These are phyloP conservation scores for Knipowitschia caucasica DNA, from an alignment of 2,797 vertebrate genomes.

Conservation along the genomic window DNA sequence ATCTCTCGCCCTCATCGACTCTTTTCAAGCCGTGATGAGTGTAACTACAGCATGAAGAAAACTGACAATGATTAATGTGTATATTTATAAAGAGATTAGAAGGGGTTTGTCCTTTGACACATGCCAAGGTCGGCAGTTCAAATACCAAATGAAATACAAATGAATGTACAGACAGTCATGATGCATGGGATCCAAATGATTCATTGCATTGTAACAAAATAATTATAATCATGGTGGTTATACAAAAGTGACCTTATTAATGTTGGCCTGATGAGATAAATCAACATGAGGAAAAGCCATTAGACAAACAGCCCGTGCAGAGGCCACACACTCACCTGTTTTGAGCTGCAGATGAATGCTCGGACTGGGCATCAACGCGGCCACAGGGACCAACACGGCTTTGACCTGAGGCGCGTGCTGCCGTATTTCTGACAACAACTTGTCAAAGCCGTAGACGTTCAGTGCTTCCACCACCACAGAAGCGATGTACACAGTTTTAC, in stretches of 20 bases:
- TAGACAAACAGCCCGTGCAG: not conserved
- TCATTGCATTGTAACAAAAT: no score
- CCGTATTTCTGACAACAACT: conserved; percentile 84
- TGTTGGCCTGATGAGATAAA: no score
- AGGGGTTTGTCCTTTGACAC: no score
- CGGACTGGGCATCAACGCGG: conserved; percentile 79
- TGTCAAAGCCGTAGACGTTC: conserved; percentile 82
- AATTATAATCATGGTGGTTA: no score
- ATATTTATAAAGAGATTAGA: not conserved
- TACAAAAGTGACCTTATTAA: no score
- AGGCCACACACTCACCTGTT: conserved; percentile 78
- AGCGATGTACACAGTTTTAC: conserved; percentile 81
- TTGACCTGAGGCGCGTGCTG: conserved; percentile 81
- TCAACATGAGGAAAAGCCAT: no score
- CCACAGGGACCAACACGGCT: conserved; percentile 83
- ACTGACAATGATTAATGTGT: not conserved
- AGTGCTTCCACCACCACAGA: conserved; percentile 81
- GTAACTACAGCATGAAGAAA: not conserved
- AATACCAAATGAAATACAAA: no score
- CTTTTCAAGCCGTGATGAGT: conserved; percentile 3
- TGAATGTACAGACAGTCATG: no score
- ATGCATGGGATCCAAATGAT: no score
- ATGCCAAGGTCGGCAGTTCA: no score
- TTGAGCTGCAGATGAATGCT: conserved; percentile 87
- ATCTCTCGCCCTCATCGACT: conserved; percentile 2